Conservation (phyloP, 2,797 vertebrate species). For the Sitta carolinensis region DNA sequence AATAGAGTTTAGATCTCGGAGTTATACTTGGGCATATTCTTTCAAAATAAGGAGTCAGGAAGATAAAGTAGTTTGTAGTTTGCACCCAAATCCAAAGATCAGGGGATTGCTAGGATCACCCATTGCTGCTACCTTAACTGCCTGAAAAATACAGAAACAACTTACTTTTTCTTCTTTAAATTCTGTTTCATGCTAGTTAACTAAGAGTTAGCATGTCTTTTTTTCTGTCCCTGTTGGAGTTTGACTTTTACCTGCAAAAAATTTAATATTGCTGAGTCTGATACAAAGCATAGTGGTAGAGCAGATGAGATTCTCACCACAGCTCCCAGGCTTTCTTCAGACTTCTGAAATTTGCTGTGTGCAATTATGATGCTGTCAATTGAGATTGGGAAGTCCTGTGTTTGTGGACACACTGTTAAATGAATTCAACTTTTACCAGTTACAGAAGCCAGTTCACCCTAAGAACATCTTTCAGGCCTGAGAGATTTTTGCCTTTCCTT, state of each 20-base stretch:
- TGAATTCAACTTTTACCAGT: neutral
- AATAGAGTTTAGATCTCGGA: neutral
- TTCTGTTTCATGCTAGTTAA: neutral
- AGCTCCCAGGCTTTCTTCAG: neutral
- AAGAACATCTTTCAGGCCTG: neutral
- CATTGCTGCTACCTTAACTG: neutral
- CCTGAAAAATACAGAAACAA: neutral
- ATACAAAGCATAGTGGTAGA: accelerated
- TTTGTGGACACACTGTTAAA: neutral
- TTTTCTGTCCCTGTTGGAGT: neutral
- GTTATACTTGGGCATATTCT: neutral
- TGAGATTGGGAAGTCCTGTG: neutral
- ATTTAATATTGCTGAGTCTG: neutral
- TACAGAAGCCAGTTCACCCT: neutral
- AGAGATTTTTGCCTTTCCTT: neutral
- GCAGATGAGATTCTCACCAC: neutral
- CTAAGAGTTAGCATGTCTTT: neutral
- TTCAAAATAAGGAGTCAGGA: neutral
- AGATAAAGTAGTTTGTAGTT: neutral
- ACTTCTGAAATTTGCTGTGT: neutral
- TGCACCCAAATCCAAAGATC: neutral
- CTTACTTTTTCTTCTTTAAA: neutral
- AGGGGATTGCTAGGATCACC: neutral
- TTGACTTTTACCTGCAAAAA: neutral
- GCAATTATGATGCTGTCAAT: neutral